A percentile compares a stretch with the other conserved stretches of the same genome.
Evolutionary conservation across 2,888 invertebrate genomes (phyloP).

Genomic region (Morpho achilles): DNA sequence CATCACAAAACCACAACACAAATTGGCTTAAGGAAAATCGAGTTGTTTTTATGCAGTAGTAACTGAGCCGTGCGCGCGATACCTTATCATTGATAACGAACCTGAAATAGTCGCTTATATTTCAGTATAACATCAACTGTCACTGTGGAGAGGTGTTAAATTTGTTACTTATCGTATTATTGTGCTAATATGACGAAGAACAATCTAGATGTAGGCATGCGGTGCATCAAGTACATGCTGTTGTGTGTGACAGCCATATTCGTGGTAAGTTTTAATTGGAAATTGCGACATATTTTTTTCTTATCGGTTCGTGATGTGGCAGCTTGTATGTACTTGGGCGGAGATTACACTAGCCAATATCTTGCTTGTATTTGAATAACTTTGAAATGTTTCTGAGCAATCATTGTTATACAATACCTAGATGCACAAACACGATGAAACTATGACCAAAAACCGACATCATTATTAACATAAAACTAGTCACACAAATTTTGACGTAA

Average conservation of each 20-base stretch:
- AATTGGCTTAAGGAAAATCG: slow-evolving; percentile 49
- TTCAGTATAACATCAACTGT: slow-evolving; percentile 34
- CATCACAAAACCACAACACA: slow-evolving; percentile 28
- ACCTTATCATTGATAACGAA: slow-evolving; percentile 36
- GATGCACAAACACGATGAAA: too few species aligned
- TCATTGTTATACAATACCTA: too few species aligned
- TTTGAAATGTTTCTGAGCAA: too few species aligned
- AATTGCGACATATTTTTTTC: slow-evolving; percentile 17
- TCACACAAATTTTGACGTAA: too few species aligned
- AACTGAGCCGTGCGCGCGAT: slow-evolving; percentile 32
- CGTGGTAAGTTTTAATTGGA: slow-evolving; percentile 80
- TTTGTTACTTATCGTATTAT: not conserved
- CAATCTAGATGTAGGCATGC: slow-evolving; percentile 82
- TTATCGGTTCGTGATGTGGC: slow-evolving; percentile 27
- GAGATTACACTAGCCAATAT: slow-evolving; percentile 10
- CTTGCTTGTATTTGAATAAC: too few species aligned
- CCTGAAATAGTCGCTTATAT: slow-evolving; percentile 30
- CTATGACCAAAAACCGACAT: too few species aligned
- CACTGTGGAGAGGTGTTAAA: slow-evolving; percentile 25
- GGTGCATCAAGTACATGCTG: slow-evolving; percentile 86
- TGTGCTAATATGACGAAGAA: slow-evolving; percentile 51
- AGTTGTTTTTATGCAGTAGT: slow-evolving; percentile 37
- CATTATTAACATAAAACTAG: too few species aligned
- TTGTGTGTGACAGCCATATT: slow-evolving; percentile 88
- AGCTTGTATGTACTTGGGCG: slow-evolving; percentile 1